Conservation (phyloP, 2,113 vertebrate species). For the Myiozetetes cayanensis region DNA sequence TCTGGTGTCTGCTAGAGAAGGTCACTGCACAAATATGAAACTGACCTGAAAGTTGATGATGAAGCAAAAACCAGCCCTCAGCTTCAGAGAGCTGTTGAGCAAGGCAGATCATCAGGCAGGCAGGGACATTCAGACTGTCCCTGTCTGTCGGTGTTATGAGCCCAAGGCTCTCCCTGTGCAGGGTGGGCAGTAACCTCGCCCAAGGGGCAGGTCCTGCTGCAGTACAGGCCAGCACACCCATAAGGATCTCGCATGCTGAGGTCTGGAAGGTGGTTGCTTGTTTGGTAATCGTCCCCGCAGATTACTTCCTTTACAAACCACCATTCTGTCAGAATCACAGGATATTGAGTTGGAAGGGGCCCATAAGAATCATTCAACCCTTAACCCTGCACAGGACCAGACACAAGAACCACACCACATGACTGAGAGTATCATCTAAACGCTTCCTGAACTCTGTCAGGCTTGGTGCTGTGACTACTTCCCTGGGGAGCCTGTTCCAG, state of each 20-base stretch:
- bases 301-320: not conserved
- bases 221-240: rapidly evolving
- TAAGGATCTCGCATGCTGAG: rapidly evolving
- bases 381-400: not conserved
- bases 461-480: not conserved
- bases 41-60: not conserved
- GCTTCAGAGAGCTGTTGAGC: rapidly evolving
- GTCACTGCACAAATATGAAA: rapidly evolving
- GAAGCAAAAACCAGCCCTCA: not conserved
- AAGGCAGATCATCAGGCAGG: not conserved
- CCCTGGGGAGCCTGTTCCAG: not conserved
- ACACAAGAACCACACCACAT: not conserved
- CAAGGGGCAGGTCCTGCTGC: rapidly evolving
- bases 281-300: not conserved
- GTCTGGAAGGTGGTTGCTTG: not conserved
- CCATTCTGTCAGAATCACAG: not conserved
- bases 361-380: not conserved
- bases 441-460: not conserved
- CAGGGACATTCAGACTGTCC: too few species aligned
- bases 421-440: rapidly evolving
- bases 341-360: not conserved
- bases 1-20: not conserved
- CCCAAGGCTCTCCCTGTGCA: too few species aligned
- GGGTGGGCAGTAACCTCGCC: rapidly evolving
- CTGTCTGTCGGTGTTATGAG: rapidly evolving